phyloP scores from a whole-genome alignment of 2,113 vertebrate species.

The Fukomys damarensis region DNA sequence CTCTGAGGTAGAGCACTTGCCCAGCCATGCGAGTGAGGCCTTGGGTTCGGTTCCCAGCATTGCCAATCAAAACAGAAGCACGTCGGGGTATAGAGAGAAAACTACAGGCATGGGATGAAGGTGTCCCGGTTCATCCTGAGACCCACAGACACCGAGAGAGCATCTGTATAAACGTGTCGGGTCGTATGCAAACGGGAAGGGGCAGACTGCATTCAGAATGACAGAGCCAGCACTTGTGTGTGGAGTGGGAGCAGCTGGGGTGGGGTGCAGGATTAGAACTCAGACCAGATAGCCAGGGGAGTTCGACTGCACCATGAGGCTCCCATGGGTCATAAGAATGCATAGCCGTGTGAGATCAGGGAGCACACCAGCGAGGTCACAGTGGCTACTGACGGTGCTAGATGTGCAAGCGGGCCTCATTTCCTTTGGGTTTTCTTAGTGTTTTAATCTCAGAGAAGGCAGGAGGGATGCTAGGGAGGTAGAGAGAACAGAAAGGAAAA shows the following conservation, averaged over 20 bases:
- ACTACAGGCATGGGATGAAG: not conserved
- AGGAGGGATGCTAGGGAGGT: not conserved
- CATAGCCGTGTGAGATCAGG: too few relatives aligned
- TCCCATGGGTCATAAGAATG: accelerated
- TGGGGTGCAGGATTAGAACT: not conserved
- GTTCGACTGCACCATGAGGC: not conserved
- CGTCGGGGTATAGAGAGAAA: not conserved
- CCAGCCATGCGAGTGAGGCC: not conserved
- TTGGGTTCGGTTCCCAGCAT: not conserved
- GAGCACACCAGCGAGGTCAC: accelerated
- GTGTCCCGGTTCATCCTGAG: not conserved
- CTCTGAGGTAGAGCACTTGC: not conserved
- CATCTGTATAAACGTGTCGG: not conserved
- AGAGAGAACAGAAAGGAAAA: not conserved
- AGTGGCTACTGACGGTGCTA: too few relatives aligned
- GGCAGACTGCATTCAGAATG: not conserved
- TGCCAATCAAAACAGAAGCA: not conserved
- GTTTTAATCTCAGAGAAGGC: not conserved
- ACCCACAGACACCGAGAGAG: not conserved
- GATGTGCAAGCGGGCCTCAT: not conserved
- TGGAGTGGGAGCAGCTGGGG: too few relatives aligned
- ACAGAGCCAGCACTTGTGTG: too few relatives aligned
- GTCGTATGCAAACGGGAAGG: not conserved
- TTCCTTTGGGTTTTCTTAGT: not conserved
- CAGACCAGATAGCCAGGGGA: not conserved